Evolutionary conservation across 1,140 invertebrate species (phyloP), one percentile per base, ranked within the genome.

Genomic region (Archivesica marissinica): DNA sequence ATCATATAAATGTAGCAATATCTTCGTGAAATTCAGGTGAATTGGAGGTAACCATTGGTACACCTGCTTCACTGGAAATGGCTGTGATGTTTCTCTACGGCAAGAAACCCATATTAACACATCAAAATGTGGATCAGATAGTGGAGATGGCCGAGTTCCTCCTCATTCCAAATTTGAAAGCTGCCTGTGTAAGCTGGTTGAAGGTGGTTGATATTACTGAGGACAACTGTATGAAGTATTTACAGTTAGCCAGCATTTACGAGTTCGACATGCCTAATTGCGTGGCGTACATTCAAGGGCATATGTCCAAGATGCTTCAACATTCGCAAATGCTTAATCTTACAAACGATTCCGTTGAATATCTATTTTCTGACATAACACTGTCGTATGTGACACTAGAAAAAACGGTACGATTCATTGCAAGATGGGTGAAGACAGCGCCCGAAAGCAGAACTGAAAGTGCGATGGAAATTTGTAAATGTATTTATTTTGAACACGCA

Each of bases 71-170:
- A 1, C 2, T 72, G 11, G 66, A 72, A 47, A 44, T 30, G 23
- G 39, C 66, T 0, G 25, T 72, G 7, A 72, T 72, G 66, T 72
- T 72, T n/a, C 33, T 72, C 7, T 72, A 72, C 47, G 66, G 66
- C 2, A 72, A 72, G 39, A 44, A n/a, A 47, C 66, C 66, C 7
- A 50, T 44, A 9, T 44, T 72, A 23, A 72, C 38, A n/a, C 1
- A 25, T 3, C 38, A 44, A 2, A 72, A 72, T 44, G 47, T 72
- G 3, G 38, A 25, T 13, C 1, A 44, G 41, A 44, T 72, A 13
- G 2, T 72, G 7, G n/a, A 72, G 38, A 6, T 72, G 17, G 66
- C 66, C 4, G 66, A 72, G 66, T 72, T n/a, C 35, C 44, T 72
- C 3, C 66, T 72, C 25, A 23, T 72, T 25, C 66, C 66, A 44